These are phyloP conservation scores for Telenomus remus DNA, from an alignment of 1,140 invertebrate species.

Conservation along the genomic window DNA sequence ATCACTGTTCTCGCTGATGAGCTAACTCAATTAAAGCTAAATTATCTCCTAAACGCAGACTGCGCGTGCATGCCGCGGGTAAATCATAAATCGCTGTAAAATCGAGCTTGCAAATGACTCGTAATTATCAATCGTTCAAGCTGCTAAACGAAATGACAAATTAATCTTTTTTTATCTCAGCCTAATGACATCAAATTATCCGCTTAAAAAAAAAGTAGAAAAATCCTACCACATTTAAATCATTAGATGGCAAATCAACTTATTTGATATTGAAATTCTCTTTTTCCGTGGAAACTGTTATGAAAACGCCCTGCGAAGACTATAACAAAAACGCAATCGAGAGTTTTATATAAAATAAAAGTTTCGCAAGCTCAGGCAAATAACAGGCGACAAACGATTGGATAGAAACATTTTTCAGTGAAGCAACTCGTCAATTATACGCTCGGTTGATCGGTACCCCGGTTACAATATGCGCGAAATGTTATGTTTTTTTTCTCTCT, in stretches of 20 bases:
- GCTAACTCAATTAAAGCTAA: constrained; percentile 33
- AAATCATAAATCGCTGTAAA: constrained; percentile 32
- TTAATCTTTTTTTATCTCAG: neutral
- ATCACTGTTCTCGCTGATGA: constrained; percentile 18
- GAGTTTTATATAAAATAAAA: too few species aligned
- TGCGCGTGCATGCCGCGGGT: constrained; percentile 30
- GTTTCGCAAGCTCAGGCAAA: neutral
- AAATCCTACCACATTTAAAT: too few species aligned
- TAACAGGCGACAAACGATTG: constrained; percentile 1
- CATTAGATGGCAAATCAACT: too few species aligned
- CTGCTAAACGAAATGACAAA: constrained; percentile 10
- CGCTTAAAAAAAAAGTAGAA: too few species aligned
- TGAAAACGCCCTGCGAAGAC: too few species aligned
- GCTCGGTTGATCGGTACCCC: constrained; percentile 1
- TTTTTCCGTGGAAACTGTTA: too few species aligned
- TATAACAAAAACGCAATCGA: neutral
- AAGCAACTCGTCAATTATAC: constrained; percentile 11
- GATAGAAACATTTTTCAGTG: constrained; percentile 7
- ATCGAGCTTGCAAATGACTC: constrained; percentile 44
- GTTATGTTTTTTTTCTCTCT: constrained; percentile 10
- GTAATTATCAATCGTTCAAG: constrained; percentile 38
- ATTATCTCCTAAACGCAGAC: constrained; percentile 24
- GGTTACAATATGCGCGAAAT: constrained; percentile 5
- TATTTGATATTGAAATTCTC: too few species aligned
- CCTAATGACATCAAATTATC: neutral